Evolutionary conservation across 1,140 invertebrate genomes (phyloP), one percentile per base, ranked within the genome.

Genomic region (Bombus huntii): DNA sequence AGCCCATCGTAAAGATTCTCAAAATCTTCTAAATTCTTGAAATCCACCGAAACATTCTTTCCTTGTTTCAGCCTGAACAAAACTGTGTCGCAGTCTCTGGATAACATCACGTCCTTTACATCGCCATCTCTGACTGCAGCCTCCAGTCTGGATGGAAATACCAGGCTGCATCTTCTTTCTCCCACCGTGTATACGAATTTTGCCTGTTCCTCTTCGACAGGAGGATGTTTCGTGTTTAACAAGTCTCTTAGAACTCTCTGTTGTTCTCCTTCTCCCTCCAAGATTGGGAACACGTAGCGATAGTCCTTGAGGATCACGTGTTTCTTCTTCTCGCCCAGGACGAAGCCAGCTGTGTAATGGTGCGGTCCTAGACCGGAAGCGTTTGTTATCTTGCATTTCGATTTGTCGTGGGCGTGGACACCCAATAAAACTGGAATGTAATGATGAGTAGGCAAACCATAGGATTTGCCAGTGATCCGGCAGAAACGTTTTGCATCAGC

Each of bases 391-490:
- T 96, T 97, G 90, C 96, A 97, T 92, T 96, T 96, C 57, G 95
- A 95, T 88, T 96, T 96, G 72, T 93, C 94, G 39, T 95, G 92
- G 3, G 95, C 95, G 81, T 96, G 95, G 31, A 97, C 95, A 74
- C 96, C 96, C 42, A 97, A 94, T 39, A 97, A 92, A 47, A 97
- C 97, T 88, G 97, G 97, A 95, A 97, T 97, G 96, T 97, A 98
- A 93, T 98, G 97, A 92, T 97, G 97, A n/a, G 96, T 96, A 10
- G 97, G 97, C 81, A 97, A 93, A 34, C 97, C 97, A 77, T 97
- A 97, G 22, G 97, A 97, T 94, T 98, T 98, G 62, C 97, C 97
- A 1, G 97, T 98, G 83, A 98, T 97, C 86, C 97, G 96, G 92
- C 98, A 98, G 89, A 97, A 97, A 81, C 97, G 96, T 92, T 97